Conservation (phyloP, 1,140 invertebrate species). For the Neodiprion fabricii region DNA sequence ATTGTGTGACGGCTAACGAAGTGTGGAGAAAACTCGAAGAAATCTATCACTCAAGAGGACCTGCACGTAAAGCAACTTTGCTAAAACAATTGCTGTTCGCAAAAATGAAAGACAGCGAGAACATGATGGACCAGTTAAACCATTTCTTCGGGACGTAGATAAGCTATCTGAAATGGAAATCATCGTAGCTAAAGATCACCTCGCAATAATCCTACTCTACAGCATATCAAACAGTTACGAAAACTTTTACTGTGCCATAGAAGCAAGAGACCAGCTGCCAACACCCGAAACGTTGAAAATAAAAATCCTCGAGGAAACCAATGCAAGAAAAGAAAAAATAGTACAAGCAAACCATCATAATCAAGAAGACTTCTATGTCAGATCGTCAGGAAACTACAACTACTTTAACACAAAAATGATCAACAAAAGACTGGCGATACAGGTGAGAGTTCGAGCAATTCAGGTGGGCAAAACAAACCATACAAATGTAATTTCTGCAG, state of each 20-base stretch:
- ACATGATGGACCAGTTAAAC: background rate
- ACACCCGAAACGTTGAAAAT: slow-evolving; percentile 22
- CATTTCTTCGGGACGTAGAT: slow-evolving; percentile 22
- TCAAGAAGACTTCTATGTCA: background rate
- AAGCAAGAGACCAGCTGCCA: slow-evolving; percentile 32
- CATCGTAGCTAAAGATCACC: slow-evolving; percentile 26
- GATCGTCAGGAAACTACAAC: background rate
- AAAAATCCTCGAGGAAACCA: slow-evolving; percentile 25
- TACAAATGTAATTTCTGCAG: background rate
- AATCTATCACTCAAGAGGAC: background rate
- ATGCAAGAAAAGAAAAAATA: slow-evolving; percentile 15
- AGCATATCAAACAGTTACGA: slow-evolving; percentile 35
- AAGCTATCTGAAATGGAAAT: slow-evolving; percentile 24
- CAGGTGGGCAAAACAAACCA: background rate
- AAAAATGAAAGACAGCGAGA: no score
- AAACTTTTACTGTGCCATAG: slow-evolving; percentile 37
- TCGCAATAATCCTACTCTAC: slow-evolving; percentile 36
- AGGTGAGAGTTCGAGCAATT: background rate
- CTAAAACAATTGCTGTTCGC: background rate
- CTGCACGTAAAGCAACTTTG: background rate
- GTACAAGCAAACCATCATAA: background rate
- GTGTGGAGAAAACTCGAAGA: no score
- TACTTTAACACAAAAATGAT: background rate
- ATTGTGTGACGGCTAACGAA: no score
- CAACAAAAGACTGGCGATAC: slow-evolving; percentile 11